phyloP scores from a whole-genome alignment of 2,113 vertebrate species.

The Saguinus imperator region DNA sequence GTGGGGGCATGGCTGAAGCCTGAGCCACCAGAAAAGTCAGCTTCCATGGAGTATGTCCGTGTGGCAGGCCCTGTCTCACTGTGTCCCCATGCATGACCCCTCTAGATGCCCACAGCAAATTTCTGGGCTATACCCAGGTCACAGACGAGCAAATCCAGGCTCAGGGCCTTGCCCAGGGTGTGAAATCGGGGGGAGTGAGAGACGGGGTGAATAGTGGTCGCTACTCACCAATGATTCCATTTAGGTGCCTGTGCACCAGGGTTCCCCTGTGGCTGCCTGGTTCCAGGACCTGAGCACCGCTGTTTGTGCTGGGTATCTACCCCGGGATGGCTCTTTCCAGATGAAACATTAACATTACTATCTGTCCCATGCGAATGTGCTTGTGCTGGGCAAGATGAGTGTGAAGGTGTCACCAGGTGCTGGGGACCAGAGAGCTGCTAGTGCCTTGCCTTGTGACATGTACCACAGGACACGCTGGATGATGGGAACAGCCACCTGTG shows the following conservation, averaged over 20 bases:
- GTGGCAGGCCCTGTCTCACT: not conserved
- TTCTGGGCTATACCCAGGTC: not conserved
- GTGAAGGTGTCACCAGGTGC: not conserved
- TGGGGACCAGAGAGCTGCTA: not conserved
- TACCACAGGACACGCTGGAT: not conserved
- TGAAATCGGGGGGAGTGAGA: not conserved
- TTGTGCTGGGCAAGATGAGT: not conserved
- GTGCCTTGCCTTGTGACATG: not conserved
- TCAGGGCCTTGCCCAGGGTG: not conserved
- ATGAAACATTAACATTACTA: not conserved
- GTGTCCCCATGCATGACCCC: not conserved
- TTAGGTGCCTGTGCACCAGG: not conserved
- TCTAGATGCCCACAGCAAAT: not conserved
- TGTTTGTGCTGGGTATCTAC: not conserved
- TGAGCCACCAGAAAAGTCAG: rapidly evolving
- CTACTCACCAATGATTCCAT: rapidly evolving
- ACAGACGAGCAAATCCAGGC: not conserved
- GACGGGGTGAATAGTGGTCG: not conserved
- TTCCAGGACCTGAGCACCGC: not conserved
- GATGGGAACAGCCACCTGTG: not conserved
- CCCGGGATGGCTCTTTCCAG: not conserved
- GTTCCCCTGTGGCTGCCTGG: not conserved
- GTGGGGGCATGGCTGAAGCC: no score
- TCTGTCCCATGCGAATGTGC: not conserved
- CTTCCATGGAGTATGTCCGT: rapidly evolving